Base-by-base conservation (phyloP, 2,888 invertebrate species). In the Masnerella sp. region DNA sequence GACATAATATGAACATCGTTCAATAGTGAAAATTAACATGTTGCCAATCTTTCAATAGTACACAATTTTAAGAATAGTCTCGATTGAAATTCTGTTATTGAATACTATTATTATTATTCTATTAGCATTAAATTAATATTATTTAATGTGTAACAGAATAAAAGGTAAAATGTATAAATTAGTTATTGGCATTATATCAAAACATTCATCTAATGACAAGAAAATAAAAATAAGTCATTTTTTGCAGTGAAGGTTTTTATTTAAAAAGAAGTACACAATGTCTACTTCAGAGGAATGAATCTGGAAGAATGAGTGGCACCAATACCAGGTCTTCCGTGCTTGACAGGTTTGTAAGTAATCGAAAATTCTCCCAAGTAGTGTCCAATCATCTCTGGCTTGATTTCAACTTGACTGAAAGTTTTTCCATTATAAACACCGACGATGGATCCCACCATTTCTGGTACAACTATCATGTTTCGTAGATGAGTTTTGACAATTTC, bases 371-470 rank as follows among this genome's bases (percentile, higher is more conserved):
- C 97, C 83, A 98, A 90, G 89, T 97, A 97, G 88, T 97, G 96
- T 65, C 97, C 97, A 85, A 97, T 97, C 97, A 98, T 98, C 90
- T 98, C 97, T 74, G 97, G 97, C 91, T 97, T 93, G 82, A 93
- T 91, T 91, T 93, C 93, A 86, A 93, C 92, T 90, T 92, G 88
- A 82, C 96, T 98, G 90, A 98, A 99, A 56, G 97, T 95, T 89
- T 98, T 98, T 82, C 98, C 98, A 84, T 98, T 98, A 91, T 98
- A 98, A 70, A 98, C 96, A 81, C 99, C 99, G 84, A 99, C 96
- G 87, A 99, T 97, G 80, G 97, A 97, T 76, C 99, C 99, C 82
- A 99, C 98, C 99, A 99, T 99, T 90, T 99, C 99, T 9, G 99
- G 99, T n/a, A 99, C 95, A 87, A 99, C 96, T 87, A 99, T 96